Conservation (phyloP, 2,888 invertebrate genomes). For the Cordilura impudica region DNA sequence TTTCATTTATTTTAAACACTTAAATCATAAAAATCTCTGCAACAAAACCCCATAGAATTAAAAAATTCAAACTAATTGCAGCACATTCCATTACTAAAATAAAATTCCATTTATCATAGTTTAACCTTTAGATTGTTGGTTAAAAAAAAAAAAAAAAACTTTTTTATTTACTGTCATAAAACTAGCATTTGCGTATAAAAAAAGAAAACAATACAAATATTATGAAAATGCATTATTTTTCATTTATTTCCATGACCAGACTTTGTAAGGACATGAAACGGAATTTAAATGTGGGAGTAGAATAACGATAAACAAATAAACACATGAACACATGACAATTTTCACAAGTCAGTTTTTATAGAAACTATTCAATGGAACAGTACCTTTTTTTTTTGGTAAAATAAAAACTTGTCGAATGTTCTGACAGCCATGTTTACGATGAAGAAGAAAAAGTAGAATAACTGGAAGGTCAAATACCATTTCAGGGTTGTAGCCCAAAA, state of each 20-base stretch:
- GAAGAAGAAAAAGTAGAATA: neutral
- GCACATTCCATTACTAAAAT: too few relatives aligned
- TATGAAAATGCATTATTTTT: neutral
- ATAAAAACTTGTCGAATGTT: too few relatives aligned
- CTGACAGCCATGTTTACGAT: too few relatives aligned
- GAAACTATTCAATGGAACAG: too few relatives aligned
- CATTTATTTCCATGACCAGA: neutral
- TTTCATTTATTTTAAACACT: too few relatives aligned
- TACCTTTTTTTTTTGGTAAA: too few relatives aligned
- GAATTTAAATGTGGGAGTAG: neutral
- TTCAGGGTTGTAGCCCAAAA: neutral
- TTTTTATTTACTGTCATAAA: conserved; percentile 37
- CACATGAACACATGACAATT: neutral
- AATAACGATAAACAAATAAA: neutral
- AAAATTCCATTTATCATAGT: conserved; percentile 18
- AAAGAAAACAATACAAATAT: neutral
- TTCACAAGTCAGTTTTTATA: neutral
- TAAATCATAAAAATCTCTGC: too few relatives aligned
- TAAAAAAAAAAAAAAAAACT: conserved; percentile 2
- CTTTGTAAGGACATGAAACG: neutral
- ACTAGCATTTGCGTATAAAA: conserved; percentile 27
- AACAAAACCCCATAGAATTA: too few relatives aligned
- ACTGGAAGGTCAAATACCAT: neutral
- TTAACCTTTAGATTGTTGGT: conserved; percentile 24
- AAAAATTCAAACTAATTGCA: too few relatives aligned